Conservation (phyloP, 2,113 vertebrate species). For the Cephalophus harveyi region DNA sequence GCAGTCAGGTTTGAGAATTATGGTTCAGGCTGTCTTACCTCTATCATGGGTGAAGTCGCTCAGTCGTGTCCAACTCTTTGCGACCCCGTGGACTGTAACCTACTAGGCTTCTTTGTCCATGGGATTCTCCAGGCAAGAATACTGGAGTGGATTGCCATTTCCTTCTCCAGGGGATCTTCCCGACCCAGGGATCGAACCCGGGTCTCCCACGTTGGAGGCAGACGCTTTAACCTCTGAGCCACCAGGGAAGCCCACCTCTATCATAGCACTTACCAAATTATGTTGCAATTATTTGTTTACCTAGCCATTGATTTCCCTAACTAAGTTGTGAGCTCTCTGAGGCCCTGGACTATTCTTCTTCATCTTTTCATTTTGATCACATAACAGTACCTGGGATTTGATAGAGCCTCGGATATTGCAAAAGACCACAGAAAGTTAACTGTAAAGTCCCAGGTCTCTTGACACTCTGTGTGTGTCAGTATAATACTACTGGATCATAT, state of each 20-base stretch:
- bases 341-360: not conserved
- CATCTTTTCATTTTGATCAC: constrained; percentile 24
- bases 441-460: not conserved
- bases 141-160: no score
- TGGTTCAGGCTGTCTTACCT: not conserved
- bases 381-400: not conserved
- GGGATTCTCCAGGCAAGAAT: no score
- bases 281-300: not conserved
- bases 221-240: no score
- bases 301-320: not conserved
- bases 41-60: no score
- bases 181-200: no score
- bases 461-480: not conserved
- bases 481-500: not conserved
- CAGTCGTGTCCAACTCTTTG: no score
- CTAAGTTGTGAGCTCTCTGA: constrained; percentile 14
- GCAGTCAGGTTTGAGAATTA: not conserved
- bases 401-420: not conserved
- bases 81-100: no score
- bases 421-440: not conserved
- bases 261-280: not conserved
- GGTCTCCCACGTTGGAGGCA: no score
- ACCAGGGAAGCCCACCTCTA: no score
- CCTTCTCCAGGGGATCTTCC: no score
- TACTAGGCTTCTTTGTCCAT: no score